Percentiles rank a stretch among this genome's conserved stretches.
phyloP scores from a whole-genome alignment of 2,113 vertebrate genomes.

The Brachionichthys hirsutus region DNA sequence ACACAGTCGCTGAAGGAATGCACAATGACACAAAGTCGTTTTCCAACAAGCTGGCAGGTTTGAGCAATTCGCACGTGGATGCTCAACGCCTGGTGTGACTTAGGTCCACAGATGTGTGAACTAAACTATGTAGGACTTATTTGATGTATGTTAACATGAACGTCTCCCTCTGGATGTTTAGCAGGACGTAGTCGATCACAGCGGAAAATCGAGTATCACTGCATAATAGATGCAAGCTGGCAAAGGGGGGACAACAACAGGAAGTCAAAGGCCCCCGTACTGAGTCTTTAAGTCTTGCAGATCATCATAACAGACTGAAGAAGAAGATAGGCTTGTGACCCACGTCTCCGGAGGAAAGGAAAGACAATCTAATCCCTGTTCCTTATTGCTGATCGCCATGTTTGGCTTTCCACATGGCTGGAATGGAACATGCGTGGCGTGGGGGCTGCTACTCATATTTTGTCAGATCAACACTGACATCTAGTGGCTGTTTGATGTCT shows the following conservation, averaged over 20 bases:
- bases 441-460: slow-evolving; percentile 11
- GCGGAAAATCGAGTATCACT: background rate
- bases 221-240: slow-evolving; percentile 27
- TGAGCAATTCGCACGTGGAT: background rate
- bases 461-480: slow-evolving; percentile 71
- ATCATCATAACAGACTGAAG: background rate
- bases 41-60: background rate
- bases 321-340: background rate
- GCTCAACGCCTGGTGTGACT: background rate
- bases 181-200: too few species aligned
- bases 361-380: background rate
- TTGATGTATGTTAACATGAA: too few species aligned
- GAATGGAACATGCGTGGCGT: too few species aligned
- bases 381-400: background rate
- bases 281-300: slow-evolving; percentile 13
- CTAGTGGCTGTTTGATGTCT: slow-evolving; percentile 60
- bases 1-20: slow-evolving; percentile 60
- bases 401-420: too few species aligned
- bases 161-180: too few species aligned
- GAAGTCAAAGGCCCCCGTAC: slow-evolving; percentile 5
- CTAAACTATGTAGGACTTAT: too few species aligned
- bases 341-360: background rate
- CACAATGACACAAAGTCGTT: slow-evolving; percentile 13
- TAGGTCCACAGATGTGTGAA: too few species aligned
- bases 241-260: slow-evolving; percentile 6